Base-by-base conservation (phyloP, 2,888 invertebrate species). In the Nematopogon swammerdamellus region DNA sequence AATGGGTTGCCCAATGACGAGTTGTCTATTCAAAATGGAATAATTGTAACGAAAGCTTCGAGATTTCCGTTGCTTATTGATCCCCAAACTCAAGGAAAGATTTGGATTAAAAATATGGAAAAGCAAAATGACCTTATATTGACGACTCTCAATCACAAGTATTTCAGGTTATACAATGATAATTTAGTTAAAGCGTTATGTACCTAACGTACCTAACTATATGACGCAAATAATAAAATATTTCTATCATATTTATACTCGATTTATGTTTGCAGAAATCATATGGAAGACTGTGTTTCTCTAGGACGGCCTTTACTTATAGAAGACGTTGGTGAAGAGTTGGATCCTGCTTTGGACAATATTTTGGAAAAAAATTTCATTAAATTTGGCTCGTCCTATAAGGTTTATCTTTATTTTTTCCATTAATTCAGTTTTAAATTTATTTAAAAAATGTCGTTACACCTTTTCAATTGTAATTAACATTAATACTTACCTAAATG, bases 31-130 rank as follows among this genome's bases (percentile, higher is more conserved):
- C 93, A 95, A 70, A 95, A 95, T 66, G 95, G 94, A 48, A 91
- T 95, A 47, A 93, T 95, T 57, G 92, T 92, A 0, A 94, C 92
- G 0, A 91, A 90, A 61, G 93, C 92, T 0, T 63, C 88, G 0
- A 81, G 94, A 18, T 95, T 85, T 69, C 94, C 95, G 0, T 69
- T 95, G 20, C 80, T 95, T 2, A 94, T 95, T 51, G 95, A 95
- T 71, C 95, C 95, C 0, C 95, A 95, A 65, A 88, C 89, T n/a
- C 95, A 95, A 67, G 95, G 94, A 43, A 95, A 94, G 65, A 73
- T 82, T 17, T 95, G 95, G 95, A 90, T 95, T 49, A 91, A 88
- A 63, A 89, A 88, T 58, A 91, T 89, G 72, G 95, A 95, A 63
- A 85, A 82, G 57, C 73, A 81, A 25, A 89, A 87, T 61, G 79